phyloP scores from a whole-genome alignment of 1,140 invertebrate genomes.

The Colletes gigas region DNA sequence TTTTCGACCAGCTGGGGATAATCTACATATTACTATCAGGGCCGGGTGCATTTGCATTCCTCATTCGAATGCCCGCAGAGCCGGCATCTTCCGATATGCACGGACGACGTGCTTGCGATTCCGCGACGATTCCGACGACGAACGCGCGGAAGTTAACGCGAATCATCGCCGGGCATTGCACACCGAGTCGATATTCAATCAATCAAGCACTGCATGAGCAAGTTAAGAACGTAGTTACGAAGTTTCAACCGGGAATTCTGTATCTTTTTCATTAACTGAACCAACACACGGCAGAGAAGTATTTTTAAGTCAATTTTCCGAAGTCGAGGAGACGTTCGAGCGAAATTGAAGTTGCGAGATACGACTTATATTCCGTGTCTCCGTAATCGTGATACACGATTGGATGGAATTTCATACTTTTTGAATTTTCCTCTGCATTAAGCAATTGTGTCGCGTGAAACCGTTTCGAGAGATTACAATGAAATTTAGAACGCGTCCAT shows the following conservation, averaged over 20 bases:
- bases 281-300: too few relatives aligned
- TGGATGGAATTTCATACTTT: too few relatives aligned
- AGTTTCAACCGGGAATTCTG: neutral
- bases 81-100: constrained; percentile 34
- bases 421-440: too few relatives aligned
- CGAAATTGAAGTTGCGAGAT: too few relatives aligned
- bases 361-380: too few relatives aligned
- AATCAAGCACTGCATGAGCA: neutral
- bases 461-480: too few relatives aligned
- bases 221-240: neutral
- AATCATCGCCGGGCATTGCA: neutral
- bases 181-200: neutral
- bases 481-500: too few relatives aligned
- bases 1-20: constrained; percentile 55
- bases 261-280: neutral
- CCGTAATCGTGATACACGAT: too few relatives aligned
- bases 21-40: constrained; percentile 54
- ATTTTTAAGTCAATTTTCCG: neutral
- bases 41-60: constrained; percentile 55
- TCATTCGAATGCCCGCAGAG: constrained; percentile 43
- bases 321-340: neutral
- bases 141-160: neutral
- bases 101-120: constrained; percentile 38
- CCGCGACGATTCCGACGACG: constrained; percentile 38
- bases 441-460: too few relatives aligned